Base-by-base conservation (phyloP, 37 sponge, comb jelly and placozoan genomes). In the Axinella damicornis region DNA sequence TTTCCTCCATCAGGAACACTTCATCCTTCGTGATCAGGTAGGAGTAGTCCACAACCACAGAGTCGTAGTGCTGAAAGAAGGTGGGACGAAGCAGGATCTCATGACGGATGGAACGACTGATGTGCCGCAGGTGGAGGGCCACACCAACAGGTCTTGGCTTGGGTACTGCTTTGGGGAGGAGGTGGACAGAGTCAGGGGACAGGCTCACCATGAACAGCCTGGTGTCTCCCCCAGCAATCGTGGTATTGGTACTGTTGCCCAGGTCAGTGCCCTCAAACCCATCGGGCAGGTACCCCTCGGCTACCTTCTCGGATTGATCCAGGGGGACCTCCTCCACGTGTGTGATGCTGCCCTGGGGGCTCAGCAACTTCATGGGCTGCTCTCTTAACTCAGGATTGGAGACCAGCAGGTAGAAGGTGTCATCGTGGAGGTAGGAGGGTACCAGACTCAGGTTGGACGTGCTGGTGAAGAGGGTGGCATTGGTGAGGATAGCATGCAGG, bases 171-270 rank as follows among this genome's bases (percentile, higher is more conserved):
- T 87, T 79, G 0, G 72, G 57, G 9, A 87, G 34, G 30, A 78
- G 41, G 33, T 64, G 33, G 46, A 46, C 6, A 20, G 5, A 25
- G 37, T 33, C 63, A 2, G 71, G 30, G 24, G 72, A 27, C 17
- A 72, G 57, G 17, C 40, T 72, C 21, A 87, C 87, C 52, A 30
- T 28, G 46, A 87, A 87, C 36, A 87, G 65, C 37, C 87, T 69
- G 13, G 87, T 87, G 53, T 87, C 87, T 64, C 71, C 87, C 5
- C 87, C 87, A 41, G 87, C 87, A 25, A 87, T 87, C 0, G 87
- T 80, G 13, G 80, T 74, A 21, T 58, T 35, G 1, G 87, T 87
- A 65, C 74, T 87, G 14, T 79, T 71, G 15, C 87, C 87, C 13
- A 87, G 60, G 31, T 79, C 62, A 17, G 87, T 37, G 32, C 61